phyloP scores from a whole-genome alignment of 30 jellyfish, hydroid and myxozoan species.

The Chironex yamaguchii region DNA sequence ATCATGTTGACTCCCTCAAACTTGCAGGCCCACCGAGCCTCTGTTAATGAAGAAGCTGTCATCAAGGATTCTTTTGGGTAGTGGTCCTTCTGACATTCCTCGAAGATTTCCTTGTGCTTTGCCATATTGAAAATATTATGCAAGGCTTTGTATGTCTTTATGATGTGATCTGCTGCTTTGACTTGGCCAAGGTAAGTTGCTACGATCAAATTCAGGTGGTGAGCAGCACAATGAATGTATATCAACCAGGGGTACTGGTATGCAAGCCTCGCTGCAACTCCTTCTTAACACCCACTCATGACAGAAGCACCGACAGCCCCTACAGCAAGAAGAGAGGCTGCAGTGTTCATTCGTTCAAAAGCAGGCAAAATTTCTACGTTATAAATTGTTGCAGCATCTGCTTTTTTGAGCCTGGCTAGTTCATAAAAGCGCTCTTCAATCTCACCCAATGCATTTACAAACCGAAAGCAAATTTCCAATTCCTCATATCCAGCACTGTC shows the following conservation, averaged over 20 bases:
- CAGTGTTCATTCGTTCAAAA: constrained; percentile 31
- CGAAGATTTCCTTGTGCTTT: constrained; percentile 43
- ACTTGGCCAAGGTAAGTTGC: constrained; percentile 8
- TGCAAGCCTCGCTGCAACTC: constrained; percentile 26
- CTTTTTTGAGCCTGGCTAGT: no score
- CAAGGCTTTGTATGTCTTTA: constrained; percentile 24
- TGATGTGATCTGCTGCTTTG: constrained; percentile 27
- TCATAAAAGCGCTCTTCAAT: no score
- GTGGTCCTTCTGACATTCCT: constrained; percentile 16
- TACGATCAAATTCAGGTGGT: no score
- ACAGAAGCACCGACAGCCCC: constrained; percentile 45
- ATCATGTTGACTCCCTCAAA: constrained; percentile 42
- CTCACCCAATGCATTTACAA: no score
- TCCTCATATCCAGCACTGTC: no score
- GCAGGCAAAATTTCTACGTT: constrained; percentile 48
- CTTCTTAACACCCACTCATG: constrained; percentile 17
- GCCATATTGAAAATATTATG: constrained; percentile 17
- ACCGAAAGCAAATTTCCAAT: no score
- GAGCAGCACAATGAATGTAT: no score
- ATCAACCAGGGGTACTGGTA: no score
- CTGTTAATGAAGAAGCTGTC: constrained; percentile 52
- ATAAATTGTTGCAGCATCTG: constrained; percentile 23
- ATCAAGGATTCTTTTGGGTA: constrained; percentile 50
- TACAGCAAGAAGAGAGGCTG: constrained; percentile 50
- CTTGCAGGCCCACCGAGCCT: constrained; percentile 50